Evolutionary conservation across 2,113 vertebrate genomes (phyloP), one percentile per base, ranked within the genome.

Genomic region (Microcebus murinus): DNA sequence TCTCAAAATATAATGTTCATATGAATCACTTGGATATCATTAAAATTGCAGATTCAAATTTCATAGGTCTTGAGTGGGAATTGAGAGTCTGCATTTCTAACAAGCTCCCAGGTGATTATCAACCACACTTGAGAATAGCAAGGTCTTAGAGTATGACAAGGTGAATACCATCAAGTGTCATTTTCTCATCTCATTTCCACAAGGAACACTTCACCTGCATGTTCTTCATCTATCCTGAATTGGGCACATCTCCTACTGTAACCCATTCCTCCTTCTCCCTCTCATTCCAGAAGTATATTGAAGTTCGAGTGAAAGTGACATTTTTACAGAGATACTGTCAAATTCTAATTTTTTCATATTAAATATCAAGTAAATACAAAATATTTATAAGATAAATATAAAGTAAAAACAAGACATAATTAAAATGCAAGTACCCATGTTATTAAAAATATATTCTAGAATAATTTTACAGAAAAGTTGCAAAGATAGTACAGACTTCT

Each of bases 121-220:
- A 68, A 25, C 76, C 48, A 94, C 25, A 39, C 42, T 73, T 73
- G 91, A 88, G 65, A 59, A 59, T n/a, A 80, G 17, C 20, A 83
- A 23, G n/a, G 10, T 45, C 34, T 57, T 80, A 57, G 84, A 50
- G 34, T 92, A 29, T 85, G 65, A 74, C 65, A 42, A 20, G 45
- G 65, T 85, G 12, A 12, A 50, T 59, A 29, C 36, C 48, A 57
- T n/a, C 50, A 18, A 42, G 67, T 96, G 6, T 87, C 57, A 50
- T 91, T 83, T 83, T 94, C 77, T 94, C 55, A 59, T 85, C 48
- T 87, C 45, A 57, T 82, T 87, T 87, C 42, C 57, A 85, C 21
- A 79, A 14, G 14, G n/a, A 27, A 34, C n/a, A 31, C 71, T 79
- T 80, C 27, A 52, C 39, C 50, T 82, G 50, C 14, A 55, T 6